phyloP scores from a whole-genome alignment of 2,888 invertebrate genomes.

The Trissolcus japonicus region DNA sequence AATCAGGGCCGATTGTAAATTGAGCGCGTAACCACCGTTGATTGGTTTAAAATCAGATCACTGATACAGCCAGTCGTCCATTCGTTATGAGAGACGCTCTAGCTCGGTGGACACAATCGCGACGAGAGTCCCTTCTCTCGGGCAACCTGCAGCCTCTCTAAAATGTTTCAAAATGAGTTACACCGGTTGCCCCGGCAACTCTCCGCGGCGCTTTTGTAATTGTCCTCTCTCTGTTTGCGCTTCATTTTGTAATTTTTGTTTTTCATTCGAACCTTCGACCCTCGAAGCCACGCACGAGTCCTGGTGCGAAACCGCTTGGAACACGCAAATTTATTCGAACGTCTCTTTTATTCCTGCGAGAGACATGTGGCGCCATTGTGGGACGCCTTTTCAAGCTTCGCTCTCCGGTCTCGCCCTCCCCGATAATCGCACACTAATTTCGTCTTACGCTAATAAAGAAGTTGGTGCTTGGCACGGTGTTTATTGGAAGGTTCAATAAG shows the following conservation, averaged over 20 bases:
- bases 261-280: conserved; percentile 4
- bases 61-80: conserved; percentile 63
- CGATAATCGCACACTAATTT: too few relatives aligned
- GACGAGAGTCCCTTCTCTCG: conserved; percentile 34
- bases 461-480: too few relatives aligned
- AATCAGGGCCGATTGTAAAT: conserved; percentile 73
- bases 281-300: too few relatives aligned
- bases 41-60: conserved; percentile 76
- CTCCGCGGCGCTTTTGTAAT: conserved; percentile 41
- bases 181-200: conserved; percentile 47
- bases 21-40: conserved; percentile 74
- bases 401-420: not conserved
- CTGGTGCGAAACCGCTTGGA: too few relatives aligned
- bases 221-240: conserved; percentile 12
- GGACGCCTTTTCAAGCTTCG: conserved; percentile 30
- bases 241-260: conserved; percentile 53
- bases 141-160: conserved; percentile 27
- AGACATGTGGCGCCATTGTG: conserved; percentile 31
- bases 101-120: conserved; percentile 16
- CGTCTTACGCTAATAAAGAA: conserved; percentile 2
- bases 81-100: conserved; percentile 51
- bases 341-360: conserved; percentile 27
- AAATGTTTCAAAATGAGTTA: conserved; percentile 58
- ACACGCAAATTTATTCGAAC: too few relatives aligned
- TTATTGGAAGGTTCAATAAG: too few relatives aligned